Conservation (phyloP, 1,140 invertebrate species). For the Calephelis virginiensis region DNA sequence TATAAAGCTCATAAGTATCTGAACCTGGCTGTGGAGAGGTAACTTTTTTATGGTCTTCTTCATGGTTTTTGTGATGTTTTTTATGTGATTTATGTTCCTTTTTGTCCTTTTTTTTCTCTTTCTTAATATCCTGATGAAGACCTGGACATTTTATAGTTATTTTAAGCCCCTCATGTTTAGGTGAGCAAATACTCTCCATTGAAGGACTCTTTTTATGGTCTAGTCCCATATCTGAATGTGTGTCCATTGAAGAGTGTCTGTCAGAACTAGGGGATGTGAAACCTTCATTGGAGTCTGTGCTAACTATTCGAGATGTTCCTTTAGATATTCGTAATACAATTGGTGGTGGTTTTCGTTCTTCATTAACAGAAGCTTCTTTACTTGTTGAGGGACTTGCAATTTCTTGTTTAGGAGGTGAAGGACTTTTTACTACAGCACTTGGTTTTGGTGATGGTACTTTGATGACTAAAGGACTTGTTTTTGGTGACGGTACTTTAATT, state of each 20-base stretch:
- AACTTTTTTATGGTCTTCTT: constrained; percentile 70
- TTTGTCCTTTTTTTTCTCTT: constrained; percentile 72
- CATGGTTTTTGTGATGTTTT: constrained; percentile 63
- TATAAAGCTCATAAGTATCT: constrained; percentile 76
- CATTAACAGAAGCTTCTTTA: constrained; percentile 53
- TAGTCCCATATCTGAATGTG: constrained; percentile 60
- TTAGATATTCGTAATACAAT: constrained; percentile 82
- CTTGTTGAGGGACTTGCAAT: constrained; percentile 71
- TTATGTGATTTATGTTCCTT: constrained; percentile 71
- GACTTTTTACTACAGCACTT: constrained; percentile 71
- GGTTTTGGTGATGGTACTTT: constrained; percentile 61
- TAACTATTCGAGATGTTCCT: constrained; percentile 81
- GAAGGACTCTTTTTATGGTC: constrained; percentile 68
- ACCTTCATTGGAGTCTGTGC: constrained; percentile 81
- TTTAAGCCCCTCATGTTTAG: constrained; percentile 74
- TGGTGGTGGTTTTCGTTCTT: constrained; percentile 76
- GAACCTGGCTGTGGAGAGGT: constrained; percentile 74
- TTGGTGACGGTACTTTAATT: constrained; percentile 55
- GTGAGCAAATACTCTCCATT: constrained; percentile 67
- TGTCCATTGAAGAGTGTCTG: constrained; percentile 71
- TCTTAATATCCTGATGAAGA: constrained; percentile 75
- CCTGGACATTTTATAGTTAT: constrained; percentile 76
- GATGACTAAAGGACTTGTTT: constrained; percentile 73
- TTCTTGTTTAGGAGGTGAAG: constrained; percentile 63
- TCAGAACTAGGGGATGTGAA: constrained; percentile 76